Base-by-base conservation (phyloP, 2,797 vertebrate species). In the Sebastes oblongus region DNA sequence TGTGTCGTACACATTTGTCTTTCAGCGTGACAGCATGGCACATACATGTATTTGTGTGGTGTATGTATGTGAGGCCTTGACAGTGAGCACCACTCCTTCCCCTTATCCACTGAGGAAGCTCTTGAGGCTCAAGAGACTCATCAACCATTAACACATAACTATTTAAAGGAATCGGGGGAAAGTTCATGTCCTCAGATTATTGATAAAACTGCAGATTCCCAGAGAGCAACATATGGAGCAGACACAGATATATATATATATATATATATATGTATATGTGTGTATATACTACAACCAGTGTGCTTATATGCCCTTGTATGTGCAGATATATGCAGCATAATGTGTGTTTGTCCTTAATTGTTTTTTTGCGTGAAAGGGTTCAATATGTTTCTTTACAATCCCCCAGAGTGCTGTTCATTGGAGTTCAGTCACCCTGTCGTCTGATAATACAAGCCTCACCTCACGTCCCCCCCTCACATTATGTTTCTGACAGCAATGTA, bases 141-240 rank as follows among this genome's bases (percentile, higher is more conserved):
- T 98, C 95, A 96, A 90, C 94, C 72, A 93, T 95, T 96, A 96
- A 96, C 95, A 96, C 77, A 92, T 95, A 96, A 96, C 97, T 98
- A 98, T 98, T 98, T 97, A 96, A 98, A 97, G 96, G 94, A 97
- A 96, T 96, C 93, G 91, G 93, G 96, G 91, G 94, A 97, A 96
- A 97, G 98, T 97, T 98, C 96, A 96, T 90, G 97, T 97, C 96
- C 97, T 97, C 94, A 96, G 93, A 96, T 90, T 96, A 94, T 96
- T 95, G 95, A 96, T 93, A 93, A 97, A 95, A 96, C 94, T 74
- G 78, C 82, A 92, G 95, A 96, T 97, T 97, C 97, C 96, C 96
- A 97, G 95, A 95, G 94, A 97, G 95, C 91, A 71, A 36, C 32
- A 24, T 36, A 64, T 34, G 32, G 32, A 56, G 16, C n/a, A 66